Evolutionary conservation across 2,888 invertebrate species (phyloP), one percentile per base, ranked within the genome.

Genomic region (Acanthosepion pharaonis): DNA sequence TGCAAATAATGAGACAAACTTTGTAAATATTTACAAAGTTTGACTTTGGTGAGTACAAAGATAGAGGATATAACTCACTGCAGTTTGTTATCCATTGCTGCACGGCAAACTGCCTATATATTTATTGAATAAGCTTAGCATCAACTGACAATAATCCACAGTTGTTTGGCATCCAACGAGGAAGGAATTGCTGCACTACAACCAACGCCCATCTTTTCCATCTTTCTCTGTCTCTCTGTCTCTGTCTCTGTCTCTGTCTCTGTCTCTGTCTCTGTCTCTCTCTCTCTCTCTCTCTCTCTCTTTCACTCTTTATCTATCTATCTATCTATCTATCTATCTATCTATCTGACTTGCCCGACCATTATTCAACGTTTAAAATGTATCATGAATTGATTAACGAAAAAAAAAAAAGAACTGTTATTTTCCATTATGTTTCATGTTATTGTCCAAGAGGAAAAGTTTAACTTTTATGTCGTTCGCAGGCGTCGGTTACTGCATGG

Each of bases 401-500:
- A 42, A 42, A 42, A 92, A 8, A 8, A 48, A 92, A 49, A 92
- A 42, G 15, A n/a, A n/a, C n/a, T 59, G 20, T 59, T 6, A 59
- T 59, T 59, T 59, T 59, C 23, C 59, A 59, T 59, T 9, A n/a
- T 33, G 78, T 78, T n/a, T 9, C 5, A 78, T 33, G n/a, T 78
- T 78, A 78, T 78, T n/a, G n/a, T 11, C 15, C 3, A 11, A 78
- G 5, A n/a, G 18, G 15, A 78, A 11, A 6, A 6, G 1, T 59
- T 59, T 20, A n/a, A n/a, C n/a, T 78, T 49, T 55, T 48, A 93
- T 91, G 28, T 94, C 49, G 28, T n/a, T 94, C 92, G 11, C 95
- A 97, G 97, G 97, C 92, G 51, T 97, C 9, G 97, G 97, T 15
- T 96, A 96, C 59, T 95, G 96, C 23, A 96, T 96, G 95, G 95